Conservation (phyloP, 1,140 invertebrate genomes). For the Zaprionus gabonicus region DNA sequence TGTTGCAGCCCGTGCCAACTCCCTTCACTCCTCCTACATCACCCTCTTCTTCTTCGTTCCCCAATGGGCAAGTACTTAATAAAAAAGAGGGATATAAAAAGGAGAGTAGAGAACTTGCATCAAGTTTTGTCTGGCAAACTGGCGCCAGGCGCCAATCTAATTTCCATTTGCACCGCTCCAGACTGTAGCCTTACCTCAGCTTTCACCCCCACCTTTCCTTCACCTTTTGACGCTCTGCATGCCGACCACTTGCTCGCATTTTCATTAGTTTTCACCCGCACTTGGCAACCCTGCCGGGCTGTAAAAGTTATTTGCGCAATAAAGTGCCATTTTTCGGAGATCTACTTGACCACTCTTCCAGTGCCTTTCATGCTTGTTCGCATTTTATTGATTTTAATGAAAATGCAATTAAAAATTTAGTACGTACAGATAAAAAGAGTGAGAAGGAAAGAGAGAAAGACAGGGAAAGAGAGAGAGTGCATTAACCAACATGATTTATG, state of each 20-base stretch:
- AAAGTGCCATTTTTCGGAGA: constrained; percentile 34
- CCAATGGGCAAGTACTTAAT: constrained; percentile 28
- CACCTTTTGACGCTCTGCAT: background rate
- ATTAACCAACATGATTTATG: constrained; percentile 75
- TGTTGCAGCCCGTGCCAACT: background rate
- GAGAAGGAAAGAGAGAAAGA: background rate
- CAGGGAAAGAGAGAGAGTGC: constrained; percentile 34
- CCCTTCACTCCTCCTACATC: background rate
- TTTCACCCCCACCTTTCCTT: background rate
- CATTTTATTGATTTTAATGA: constrained; percentile 75
- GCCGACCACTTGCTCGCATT: constrained; percentile 49
- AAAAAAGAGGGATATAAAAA: constrained; percentile 9
- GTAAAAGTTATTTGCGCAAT: constrained; percentile 74
- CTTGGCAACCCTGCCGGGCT: constrained; percentile 48
- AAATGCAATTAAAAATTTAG: constrained; percentile 81
- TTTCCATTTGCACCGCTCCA: constrained; percentile 65
- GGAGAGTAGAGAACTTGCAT: constrained; percentile 57
- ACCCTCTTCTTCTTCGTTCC: background rate
- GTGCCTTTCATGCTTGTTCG: constrained; percentile 28
- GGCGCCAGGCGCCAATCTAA: constrained; percentile 70
- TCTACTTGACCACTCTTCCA: constrained; percentile 14
- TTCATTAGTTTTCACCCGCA: constrained; percentile 72
- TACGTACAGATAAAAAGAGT: constrained; percentile 26
- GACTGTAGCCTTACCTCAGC: background rate
- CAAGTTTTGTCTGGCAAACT: constrained; percentile 66